Percentiles rank a stretch among this genome's conserved stretches.
Conservation (phyloP, 2,888 invertebrate genomes). For the Onthophagus sagittarius region DNA sequence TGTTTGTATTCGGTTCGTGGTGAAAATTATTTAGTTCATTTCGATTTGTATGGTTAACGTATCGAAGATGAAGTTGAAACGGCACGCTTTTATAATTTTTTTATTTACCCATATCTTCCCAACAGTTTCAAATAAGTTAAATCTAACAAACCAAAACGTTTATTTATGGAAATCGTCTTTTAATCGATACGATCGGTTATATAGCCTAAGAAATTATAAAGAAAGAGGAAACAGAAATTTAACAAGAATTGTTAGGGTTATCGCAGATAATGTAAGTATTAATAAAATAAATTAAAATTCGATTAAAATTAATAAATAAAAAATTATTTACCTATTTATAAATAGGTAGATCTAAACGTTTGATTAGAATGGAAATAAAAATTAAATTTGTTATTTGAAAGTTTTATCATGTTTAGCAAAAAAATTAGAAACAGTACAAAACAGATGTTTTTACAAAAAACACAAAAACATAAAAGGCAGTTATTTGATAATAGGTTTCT, state of each 20-base stretch:
- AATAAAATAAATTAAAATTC: too few relatives aligned
- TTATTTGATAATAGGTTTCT: too few relatives aligned
- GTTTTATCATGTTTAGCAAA: too few relatives aligned
- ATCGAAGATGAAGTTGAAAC: too few relatives aligned
- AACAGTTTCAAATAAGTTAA: background rate
- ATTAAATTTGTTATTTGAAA: too few relatives aligned
- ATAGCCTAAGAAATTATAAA: background rate
- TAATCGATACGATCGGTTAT: background rate
- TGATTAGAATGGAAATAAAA: too few relatives aligned
- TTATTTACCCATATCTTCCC: background rate
- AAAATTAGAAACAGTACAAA: too few relatives aligned
- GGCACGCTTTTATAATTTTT: background rate
- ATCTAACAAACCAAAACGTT: background rate
- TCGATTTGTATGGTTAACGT: too few relatives aligned
- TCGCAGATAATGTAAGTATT: conserved; percentile 39
- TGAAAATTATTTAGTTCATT: background rate
- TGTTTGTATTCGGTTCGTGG: background rate
- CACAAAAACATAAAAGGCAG: too few relatives aligned
- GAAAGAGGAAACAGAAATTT: background rate
- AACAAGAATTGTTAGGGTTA: conserved; percentile 33
- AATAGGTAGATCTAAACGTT: too few relatives aligned
- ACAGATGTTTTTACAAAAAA: too few relatives aligned
- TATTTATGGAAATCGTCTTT: background rate
- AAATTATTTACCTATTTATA: background rate
- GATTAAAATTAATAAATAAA: too few relatives aligned